Conservation (phyloP, 1,140 invertebrate species). For the Saccostrea echinata region DNA sequence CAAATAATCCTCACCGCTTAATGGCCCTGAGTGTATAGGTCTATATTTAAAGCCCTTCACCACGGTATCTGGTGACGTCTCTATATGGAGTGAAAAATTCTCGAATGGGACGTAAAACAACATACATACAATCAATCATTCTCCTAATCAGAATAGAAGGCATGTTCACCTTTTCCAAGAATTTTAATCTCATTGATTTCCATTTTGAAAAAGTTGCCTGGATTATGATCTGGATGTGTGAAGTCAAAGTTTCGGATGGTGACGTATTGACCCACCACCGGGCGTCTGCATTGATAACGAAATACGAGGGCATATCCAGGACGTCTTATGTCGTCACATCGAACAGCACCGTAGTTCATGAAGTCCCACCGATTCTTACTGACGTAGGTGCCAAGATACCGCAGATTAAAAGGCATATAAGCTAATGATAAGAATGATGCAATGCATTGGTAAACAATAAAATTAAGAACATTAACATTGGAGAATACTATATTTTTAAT, state of each 20-base stretch:
- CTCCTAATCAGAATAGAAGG: too few relatives aligned
- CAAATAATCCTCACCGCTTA: too few relatives aligned
- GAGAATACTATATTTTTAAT: too few relatives aligned
- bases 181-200: constrained; percentile 41
- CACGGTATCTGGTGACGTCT: too few relatives aligned
- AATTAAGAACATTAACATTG: too few relatives aligned
- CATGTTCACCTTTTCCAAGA: constrained; percentile 28
- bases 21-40: too few relatives aligned
- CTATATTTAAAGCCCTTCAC: too few relatives aligned
- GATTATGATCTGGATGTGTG: constrained; percentile 6
- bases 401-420: constrained; percentile 49
- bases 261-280: constrained; percentile 50
- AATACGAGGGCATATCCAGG: constrained; percentile 33
- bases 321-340: constrained; percentile 48
- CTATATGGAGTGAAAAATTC: too few relatives aligned
- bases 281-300: constrained; percentile 49
- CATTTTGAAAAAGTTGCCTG: background rate
- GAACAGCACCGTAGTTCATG: constrained; percentile 42
- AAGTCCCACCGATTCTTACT: constrained; percentile 57
- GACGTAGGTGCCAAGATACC: constrained; percentile 53
- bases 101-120: too few relatives aligned
- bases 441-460: too few relatives aligned
- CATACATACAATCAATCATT: too few relatives aligned
- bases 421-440: background rate
- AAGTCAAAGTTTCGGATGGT: constrained; percentile 52